Evolutionary conservation across 2,888 invertebrate species (phyloP).

Genomic region (Microlaimidae sp.): DNA sequence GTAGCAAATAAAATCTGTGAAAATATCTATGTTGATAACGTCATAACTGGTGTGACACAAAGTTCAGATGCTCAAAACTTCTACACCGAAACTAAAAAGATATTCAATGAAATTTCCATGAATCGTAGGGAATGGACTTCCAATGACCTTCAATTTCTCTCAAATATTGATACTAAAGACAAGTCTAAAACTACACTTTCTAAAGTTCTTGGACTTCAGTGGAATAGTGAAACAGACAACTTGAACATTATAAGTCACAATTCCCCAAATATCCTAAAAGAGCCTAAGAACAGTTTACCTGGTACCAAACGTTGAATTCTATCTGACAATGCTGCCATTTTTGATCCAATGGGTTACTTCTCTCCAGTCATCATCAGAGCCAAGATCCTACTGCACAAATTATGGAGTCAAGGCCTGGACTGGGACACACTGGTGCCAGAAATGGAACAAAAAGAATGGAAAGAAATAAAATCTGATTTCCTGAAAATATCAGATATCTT

Average conservation of each 20-base stretch:
- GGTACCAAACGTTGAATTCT: not conserved
- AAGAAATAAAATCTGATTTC: too few relatives aligned
- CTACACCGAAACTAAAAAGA: constrained; percentile 1
- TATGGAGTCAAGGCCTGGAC: not conserved
- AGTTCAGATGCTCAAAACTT: not conserved
- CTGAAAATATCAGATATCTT: too few relatives aligned
- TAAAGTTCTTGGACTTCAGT: constrained; percentile 7
- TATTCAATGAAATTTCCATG: constrained; percentile 5
- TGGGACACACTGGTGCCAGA: too few relatives aligned
- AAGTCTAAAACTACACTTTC: not conserved
- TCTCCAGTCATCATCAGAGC: not conserved
- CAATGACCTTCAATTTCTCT: not conserved
- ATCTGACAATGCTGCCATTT: not conserved
- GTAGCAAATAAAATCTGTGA: too few relatives aligned
- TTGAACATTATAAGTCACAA: not conserved
- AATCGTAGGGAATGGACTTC: constrained; percentile 7
- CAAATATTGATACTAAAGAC: not conserved
- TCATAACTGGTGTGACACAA: not conserved
- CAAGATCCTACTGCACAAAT: not conserved
- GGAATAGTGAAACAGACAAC: not conserved
- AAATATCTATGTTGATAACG: constrained; percentile 7
- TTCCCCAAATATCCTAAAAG: too few relatives aligned
- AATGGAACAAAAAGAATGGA: too few relatives aligned
- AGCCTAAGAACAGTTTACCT: not conserved
- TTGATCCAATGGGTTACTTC: not conserved